phyloP scores from a whole-genome alignment of 2,888 invertebrate species.

The Tanypteryx hageni region DNA sequence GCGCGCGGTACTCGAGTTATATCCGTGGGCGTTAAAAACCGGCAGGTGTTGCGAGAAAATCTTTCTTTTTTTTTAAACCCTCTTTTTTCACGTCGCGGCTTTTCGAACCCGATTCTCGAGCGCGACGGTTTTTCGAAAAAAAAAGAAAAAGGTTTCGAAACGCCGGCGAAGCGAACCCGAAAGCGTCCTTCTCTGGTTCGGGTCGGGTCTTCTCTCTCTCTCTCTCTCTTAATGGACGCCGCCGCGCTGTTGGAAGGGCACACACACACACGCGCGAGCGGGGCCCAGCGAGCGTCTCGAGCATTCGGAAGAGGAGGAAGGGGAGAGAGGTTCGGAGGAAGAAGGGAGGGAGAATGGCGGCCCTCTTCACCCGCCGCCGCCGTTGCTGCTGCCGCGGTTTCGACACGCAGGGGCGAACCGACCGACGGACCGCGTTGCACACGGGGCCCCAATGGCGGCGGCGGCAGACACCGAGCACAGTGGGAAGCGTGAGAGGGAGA shows the following conservation, averaged over 20 bases:
- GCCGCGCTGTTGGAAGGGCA: background rate
- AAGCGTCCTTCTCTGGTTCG: background rate
- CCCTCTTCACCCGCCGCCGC: background rate
- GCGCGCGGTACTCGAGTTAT: no score
- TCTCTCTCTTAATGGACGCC: background rate
- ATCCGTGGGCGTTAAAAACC: background rate
- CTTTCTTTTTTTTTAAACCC: background rate
- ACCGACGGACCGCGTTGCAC: conserved; percentile 65
- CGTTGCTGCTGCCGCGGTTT: conserved; percentile 7
- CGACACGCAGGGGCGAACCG: conserved; percentile 62
- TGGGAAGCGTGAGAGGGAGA: background rate
- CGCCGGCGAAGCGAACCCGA: conserved; percentile 1
- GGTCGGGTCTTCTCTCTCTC: no score
- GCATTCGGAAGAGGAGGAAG: background rate
- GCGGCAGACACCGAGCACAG: no score
- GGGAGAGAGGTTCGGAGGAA: background rate
- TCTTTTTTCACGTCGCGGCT: background rate
- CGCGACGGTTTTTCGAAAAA: conserved; percentile 8
- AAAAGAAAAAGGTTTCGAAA: conserved; percentile 23
- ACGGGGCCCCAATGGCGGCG: conserved; percentile 74
- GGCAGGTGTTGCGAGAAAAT: conserved; percentile 12
- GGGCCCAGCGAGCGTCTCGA: conserved; percentile 4
- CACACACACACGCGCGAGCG: background rate
- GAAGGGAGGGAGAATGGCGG: background rate
- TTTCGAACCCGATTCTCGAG: background rate